phyloP scores from a whole-genome alignment of 2,113 vertebrate genomes.

The Chlorodrepanis virens region DNA sequence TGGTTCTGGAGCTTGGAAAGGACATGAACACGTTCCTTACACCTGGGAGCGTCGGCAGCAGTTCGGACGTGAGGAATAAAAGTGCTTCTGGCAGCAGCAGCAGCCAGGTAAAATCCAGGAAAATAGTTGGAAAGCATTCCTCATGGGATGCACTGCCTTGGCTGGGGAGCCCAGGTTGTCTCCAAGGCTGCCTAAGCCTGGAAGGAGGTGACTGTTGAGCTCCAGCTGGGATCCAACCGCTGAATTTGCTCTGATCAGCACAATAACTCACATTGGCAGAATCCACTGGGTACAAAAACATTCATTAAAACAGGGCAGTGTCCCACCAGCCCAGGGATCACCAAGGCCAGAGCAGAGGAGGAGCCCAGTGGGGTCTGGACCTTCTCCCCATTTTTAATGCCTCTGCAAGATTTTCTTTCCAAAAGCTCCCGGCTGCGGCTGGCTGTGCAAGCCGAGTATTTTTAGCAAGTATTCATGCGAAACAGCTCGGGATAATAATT shows the following conservation, averaged over 20 bases:
- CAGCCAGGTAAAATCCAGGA: not conserved
- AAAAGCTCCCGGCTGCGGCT: not conserved
- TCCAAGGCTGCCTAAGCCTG: not conserved
- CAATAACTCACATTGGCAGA: accelerated
- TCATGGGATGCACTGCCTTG: not conserved
- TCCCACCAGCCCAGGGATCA: not conserved
- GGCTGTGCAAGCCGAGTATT: not conserved
- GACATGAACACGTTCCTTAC: not conserved
- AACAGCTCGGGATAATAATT: not conserved
- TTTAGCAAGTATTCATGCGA: not conserved
- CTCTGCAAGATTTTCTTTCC: not conserved
- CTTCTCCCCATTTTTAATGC: not conserved
- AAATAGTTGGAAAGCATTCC: not conserved
- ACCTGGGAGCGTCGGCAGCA: not conserved
- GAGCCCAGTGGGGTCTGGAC: not conserved
- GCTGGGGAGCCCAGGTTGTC: not conserved
- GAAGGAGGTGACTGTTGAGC: not conserved
- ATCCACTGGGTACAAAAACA: accelerated
- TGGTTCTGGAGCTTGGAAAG: not conserved
- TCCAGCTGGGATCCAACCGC: accelerated
- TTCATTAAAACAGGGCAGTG: accelerated
- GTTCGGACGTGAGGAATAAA: not conserved
- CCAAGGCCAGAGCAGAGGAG: not conserved
- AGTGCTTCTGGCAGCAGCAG: not conserved
- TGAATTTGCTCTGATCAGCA: not conserved